Conservation (phyloP, 2,888 invertebrate species). For the Amiota communis region DNA sequence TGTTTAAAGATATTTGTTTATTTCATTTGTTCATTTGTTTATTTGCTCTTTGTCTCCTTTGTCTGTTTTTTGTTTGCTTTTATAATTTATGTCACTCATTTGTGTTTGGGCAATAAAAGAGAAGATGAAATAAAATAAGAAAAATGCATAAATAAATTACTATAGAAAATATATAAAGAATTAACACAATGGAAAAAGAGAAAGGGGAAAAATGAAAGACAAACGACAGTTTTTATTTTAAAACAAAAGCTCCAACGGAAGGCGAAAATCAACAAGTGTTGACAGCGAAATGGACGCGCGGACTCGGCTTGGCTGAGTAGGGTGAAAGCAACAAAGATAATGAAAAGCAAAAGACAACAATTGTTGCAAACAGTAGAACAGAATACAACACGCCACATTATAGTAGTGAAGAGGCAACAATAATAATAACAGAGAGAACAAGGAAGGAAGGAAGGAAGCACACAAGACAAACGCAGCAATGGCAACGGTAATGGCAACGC, state of each 20-base stretch:
- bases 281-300: not conserved
- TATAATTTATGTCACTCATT: slow-evolving; percentile 9
- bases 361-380: slow-evolving; percentile 32
- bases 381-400: too few species aligned
- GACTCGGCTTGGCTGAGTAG: not conserved
- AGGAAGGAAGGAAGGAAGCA: too few species aligned
- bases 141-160: slow-evolving; percentile 7
- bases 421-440: slow-evolving; percentile 21
- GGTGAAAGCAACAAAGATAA: slow-evolving; percentile 1
- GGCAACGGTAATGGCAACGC: slow-evolving; percentile 18
- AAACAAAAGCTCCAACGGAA: not conserved
- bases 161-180: slow-evolving; percentile 1
- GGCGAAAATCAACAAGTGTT: slow-evolving; percentile 26
- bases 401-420: not conserved
- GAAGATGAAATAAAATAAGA: too few species aligned
- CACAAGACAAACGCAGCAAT: not conserved
- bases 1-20: not conserved
- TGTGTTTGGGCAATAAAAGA: slow-evolving; percentile 1
- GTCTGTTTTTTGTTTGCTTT: not conserved
- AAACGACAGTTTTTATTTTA: not conserved
- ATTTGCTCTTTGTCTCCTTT: not conserved
- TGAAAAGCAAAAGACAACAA: slow-evolving; percentile 25
- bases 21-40: not conserved
- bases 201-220: not conserved
- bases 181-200: not conserved